Evolutionary conservation across 2,797 vertebrate species (phyloP).

Genomic region (Premnoplex brunnescens): DNA sequence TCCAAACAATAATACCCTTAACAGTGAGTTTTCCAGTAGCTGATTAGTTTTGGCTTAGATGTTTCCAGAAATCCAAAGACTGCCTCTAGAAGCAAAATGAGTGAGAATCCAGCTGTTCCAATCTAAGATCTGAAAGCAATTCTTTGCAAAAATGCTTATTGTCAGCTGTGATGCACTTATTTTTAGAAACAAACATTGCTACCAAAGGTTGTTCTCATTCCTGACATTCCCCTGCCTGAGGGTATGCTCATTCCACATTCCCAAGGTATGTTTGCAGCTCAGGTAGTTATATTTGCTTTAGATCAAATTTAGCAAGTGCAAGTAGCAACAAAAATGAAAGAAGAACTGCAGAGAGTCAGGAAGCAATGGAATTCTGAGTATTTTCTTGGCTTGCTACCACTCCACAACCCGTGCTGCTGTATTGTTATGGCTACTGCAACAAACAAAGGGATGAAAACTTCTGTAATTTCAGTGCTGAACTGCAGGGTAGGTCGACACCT

Average conservation of each 20-base stretch:
- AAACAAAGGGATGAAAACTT: background rate
- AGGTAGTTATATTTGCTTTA: conserved; percentile 33
- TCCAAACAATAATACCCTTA: background rate
- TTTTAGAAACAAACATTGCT: conserved; percentile 36
- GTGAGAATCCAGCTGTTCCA: conserved; percentile 45
- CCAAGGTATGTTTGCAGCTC: conserved; percentile 21
- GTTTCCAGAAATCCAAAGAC: background rate
- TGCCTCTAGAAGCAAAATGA: background rate
- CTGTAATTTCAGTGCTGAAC: background rate
- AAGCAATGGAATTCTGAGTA: background rate
- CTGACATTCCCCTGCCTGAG: conserved; percentile 10
- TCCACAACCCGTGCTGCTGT: background rate
- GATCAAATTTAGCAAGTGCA: conserved; percentile 23
- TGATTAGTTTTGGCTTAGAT: background rate
- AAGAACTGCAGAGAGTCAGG: background rate
- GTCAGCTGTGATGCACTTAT: conserved; percentile 22
- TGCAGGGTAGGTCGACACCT: background rate
- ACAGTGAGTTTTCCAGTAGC: background rate
- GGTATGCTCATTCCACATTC: conserved; percentile 21
- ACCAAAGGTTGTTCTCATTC: conserved; percentile 38
- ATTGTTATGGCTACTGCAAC: background rate
- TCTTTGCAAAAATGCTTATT: conserved; percentile 26
- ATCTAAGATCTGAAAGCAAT: background rate
- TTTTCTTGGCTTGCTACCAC: background rate
- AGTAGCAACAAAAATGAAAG: background rate